Evolutionary conservation across 1,140 invertebrate species (phyloP).

Genomic region (Teleogryllus occipitalis): DNA sequence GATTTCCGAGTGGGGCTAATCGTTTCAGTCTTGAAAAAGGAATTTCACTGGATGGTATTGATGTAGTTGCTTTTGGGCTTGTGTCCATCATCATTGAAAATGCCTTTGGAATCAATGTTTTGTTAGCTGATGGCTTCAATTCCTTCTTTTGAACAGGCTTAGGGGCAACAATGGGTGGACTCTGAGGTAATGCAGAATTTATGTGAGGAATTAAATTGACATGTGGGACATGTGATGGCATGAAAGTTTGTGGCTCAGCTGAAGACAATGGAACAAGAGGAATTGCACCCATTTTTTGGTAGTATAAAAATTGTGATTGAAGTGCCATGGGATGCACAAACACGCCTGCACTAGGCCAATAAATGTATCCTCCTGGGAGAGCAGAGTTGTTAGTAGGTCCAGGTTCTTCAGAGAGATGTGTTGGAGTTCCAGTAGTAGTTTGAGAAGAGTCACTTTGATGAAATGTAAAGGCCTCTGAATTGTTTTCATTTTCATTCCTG

Average conservation of each 20-base stretch:
- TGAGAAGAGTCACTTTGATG: not conserved
- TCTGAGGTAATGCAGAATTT: not conserved
- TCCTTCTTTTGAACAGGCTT: not conserved
- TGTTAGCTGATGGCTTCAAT: constrained; percentile 29
- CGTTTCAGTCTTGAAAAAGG: constrained; percentile 16
- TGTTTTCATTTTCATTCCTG: not conserved
- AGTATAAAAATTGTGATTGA: constrained; percentile 62
- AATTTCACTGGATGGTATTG: constrained; percentile 2
- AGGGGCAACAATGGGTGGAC: not conserved
- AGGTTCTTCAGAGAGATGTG: constrained; percentile 25
- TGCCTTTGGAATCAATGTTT: constrained; percentile 21
- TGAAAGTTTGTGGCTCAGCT: constrained; percentile 5
- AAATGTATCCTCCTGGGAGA: constrained; percentile 40
- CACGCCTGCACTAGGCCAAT: constrained; percentile 59
- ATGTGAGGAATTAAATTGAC: not conserved
- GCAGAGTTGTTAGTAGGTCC: not conserved
- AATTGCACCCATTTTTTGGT: constrained; percentile 54
- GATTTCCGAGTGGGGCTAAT: constrained; percentile 14
- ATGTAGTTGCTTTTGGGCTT: not conserved
- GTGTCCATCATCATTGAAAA: constrained; percentile 16
- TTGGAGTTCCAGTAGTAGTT: constrained; percentile 18
- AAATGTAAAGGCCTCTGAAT: not conserved
- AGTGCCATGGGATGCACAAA: constrained; percentile 63
- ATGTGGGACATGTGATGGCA: constrained; percentile 6
- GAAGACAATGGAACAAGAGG: constrained; percentile 14